Percentiles rank a stretch among this genome's conserved stretches.
Conservation (phyloP, 1,140 invertebrate genomes). For the Scaptodrosophila lebanonensis region DNA sequence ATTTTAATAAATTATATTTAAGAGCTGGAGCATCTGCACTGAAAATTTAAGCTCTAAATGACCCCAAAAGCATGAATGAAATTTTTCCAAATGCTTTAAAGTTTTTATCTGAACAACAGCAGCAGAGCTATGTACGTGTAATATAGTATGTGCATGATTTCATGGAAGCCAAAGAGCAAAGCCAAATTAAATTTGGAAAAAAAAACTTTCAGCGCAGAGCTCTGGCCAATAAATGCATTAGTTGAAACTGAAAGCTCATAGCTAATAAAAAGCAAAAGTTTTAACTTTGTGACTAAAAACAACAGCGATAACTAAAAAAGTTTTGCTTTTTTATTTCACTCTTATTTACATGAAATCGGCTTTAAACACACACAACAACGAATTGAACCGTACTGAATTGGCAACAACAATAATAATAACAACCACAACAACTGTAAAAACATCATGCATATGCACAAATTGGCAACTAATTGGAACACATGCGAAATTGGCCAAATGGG, state of each 20-base stretch:
- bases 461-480: constrained; percentile 65
- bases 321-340: constrained; percentile 22
- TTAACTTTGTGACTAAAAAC: constrained; percentile 2
- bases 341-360: constrained; percentile 60
- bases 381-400: constrained; percentile 38
- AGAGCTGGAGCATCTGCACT: too few species aligned
- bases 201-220: too few species aligned
- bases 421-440: constrained; percentile 18
- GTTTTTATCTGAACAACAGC: too few species aligned
- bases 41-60: too few species aligned
- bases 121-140: too few species aligned
- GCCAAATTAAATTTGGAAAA: too few species aligned
- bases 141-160: too few species aligned
- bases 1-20: too few species aligned
- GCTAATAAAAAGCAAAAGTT: not conserved
- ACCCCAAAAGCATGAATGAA: too few species aligned
- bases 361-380: constrained; percentile 37
- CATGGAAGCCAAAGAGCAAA: too few species aligned
- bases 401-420: constrained; percentile 12
- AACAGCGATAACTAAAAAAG: constrained; percentile 29
- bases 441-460: constrained; percentile 35
- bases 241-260: not conserved
- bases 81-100: too few species aligned
- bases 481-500: constrained; percentile 30
- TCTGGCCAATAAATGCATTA: too few species aligned